phyloP scores from a whole-genome alignment of 2,888 invertebrate genomes.

The Drosophila quinaria region DNA sequence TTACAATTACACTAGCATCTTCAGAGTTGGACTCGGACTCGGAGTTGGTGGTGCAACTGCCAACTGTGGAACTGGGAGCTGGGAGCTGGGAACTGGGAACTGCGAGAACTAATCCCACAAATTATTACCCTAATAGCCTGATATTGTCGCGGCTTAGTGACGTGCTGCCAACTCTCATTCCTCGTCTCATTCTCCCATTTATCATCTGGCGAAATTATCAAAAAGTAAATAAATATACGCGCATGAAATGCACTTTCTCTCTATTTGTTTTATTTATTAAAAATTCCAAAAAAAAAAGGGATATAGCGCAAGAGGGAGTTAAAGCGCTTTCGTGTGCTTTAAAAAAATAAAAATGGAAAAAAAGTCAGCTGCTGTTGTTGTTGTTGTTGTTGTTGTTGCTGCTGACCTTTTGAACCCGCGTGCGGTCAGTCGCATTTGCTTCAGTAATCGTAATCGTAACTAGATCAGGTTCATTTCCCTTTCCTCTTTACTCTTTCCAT shows the following conservation, averaged over 20 bases:
- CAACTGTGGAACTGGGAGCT: neutral
- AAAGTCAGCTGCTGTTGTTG: slow-evolving; percentile 54
- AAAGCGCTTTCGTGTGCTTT: slow-evolving; percentile 19
- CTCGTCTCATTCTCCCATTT: slow-evolving; percentile 14
- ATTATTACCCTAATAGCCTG: slow-evolving; percentile 75
- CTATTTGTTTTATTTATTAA: slow-evolving; percentile 72
- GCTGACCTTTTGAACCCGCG: slow-evolving; percentile 41
- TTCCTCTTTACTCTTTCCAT: slow-evolving; percentile 1
- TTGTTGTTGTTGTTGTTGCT: neutral
- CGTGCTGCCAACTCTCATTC: slow-evolving; percentile 19
- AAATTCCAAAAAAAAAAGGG: slow-evolving; percentile 20
- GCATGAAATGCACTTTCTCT: slow-evolving; percentile 51
- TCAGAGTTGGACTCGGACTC: neutral
- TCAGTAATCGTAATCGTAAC: slow-evolving; percentile 4
- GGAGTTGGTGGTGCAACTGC: slow-evolving; percentile 20
- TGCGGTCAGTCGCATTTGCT: slow-evolving; percentile 45
- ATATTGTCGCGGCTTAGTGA: slow-evolving; percentile 78
- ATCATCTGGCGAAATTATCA: slow-evolving; percentile 57
- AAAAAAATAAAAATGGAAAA: slow-evolving; percentile 20
- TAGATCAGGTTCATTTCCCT: slow-evolving; percentile 38
- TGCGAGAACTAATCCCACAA: slow-evolving; percentile 68
- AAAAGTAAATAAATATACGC: slow-evolving; percentile 68
- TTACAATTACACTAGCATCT: neutral
- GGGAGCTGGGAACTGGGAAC: too few species aligned
- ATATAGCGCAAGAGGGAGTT: neutral